Evolutionary conservation across 2,113 vertebrate species (phyloP), one percentile per base, ranked within the genome.

Genomic region (Crypturellus undulatus): DNA sequence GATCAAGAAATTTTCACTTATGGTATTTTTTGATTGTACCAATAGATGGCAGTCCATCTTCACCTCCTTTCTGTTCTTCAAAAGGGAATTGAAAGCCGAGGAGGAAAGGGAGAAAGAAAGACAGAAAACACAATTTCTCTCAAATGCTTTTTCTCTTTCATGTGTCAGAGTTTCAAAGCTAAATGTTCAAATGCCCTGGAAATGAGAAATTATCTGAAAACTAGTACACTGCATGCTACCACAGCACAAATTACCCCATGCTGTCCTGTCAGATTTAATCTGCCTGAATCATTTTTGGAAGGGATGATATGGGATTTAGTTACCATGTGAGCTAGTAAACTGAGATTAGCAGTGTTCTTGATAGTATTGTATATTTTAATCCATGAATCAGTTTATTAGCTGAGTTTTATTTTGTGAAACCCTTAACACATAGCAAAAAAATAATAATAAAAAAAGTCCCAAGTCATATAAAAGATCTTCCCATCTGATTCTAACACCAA

Each of bases 11-110:
- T 90, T 58, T 89, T 96, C 19, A 84, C 5, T 56, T 22, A 21
- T 0, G 2, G 32, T 76, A 67, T 96, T 85, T 59, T 95, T 71
- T 58, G 21, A 6, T 45, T 12, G 3, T 25, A 87, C 97, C 98
- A 94, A 93, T 97, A 98, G 98, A 95, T 98, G 98, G 98, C 97
- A 97, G 89, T 96, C 75, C 0, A 0, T 90, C 86, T 89, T 96
- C 95, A 93, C 0, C 0, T 90, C 85, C 21, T 54, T 70, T 71
- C 1, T 0, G 28, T 36, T 90, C 65, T 84, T 78, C 76, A 84
- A 22, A 86, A 90, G 69, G 20, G 52, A 81, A 3, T 25, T 43
- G 47, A 92, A 88, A 95, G 69, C 58, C 89, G 95, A 92, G 51
- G 30, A 65, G 52, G 77, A 84, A 94, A 91, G 85, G 79, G 72